Conservation (phyloP, 2,888 invertebrate genomes). For the Ryuthela nishihirai region DNA sequence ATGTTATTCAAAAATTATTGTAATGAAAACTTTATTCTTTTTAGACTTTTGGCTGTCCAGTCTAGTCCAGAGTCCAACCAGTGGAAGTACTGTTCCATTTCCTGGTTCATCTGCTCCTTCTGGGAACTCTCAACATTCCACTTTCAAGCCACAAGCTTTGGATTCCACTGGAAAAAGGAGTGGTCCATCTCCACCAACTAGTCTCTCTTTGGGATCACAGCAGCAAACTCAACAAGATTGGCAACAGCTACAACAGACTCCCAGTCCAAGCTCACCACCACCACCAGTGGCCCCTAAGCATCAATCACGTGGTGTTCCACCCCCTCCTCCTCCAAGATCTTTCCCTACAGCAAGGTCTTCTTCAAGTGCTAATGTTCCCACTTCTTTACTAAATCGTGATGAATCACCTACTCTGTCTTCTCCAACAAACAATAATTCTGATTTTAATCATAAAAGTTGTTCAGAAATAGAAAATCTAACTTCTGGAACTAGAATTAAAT, state of each 20-base stretch:
- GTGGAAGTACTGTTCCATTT: constrained; percentile 9
- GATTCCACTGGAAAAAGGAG: background rate
- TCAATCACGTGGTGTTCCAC: constrained; percentile 17
- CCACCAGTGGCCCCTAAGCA: constrained; percentile 38
- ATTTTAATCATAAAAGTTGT: background rate
- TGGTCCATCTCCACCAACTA: constrained; percentile 18
- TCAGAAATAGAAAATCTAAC: background rate
- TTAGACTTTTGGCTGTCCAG: constrained; percentile 45
- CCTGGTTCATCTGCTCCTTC: constrained; percentile 3
- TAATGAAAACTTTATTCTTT: constrained; percentile 2
- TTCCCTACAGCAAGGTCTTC: constrained; percentile 16
- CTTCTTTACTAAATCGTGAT: constrained; percentile 2
- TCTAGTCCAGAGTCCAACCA: constrained; percentile 43
- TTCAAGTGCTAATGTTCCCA: constrained; percentile 12
- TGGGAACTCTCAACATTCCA: constrained; percentile 20
- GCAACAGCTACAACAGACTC: constrained; percentile 2
- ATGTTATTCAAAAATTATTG: too few relatives aligned
- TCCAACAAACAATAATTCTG: constrained; percentile 12
- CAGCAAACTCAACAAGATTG: constrained; percentile 1
- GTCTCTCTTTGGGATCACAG: background rate
- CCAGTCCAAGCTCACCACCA: constrained; percentile 16
- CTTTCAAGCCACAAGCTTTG: constrained; percentile 15
- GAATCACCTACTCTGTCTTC: constrained; percentile 21
- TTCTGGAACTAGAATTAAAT: background rate
- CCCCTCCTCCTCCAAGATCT: constrained; percentile 29